Percentiles rank a stretch among this genome's conserved stretches.
phyloP scores from a whole-genome alignment of 2,113 vertebrate species.

The Lepus timidus region DNA sequence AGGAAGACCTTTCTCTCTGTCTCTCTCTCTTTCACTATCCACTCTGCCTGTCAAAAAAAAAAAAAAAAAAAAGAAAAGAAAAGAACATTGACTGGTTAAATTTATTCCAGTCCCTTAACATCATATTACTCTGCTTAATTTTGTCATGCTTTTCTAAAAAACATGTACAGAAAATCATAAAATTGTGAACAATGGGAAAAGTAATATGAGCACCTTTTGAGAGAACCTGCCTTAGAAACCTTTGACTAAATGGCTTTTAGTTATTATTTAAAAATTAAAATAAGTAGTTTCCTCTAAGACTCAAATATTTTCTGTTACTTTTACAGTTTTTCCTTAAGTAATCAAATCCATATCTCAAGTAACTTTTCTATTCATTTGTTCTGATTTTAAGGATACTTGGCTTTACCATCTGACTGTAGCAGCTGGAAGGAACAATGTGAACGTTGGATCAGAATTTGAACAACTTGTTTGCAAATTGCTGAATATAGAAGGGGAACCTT shows the following conservation, averaged over 20 bases:
- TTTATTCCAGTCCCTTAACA: slow-evolving; percentile 41
- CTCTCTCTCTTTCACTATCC: too few relatives aligned
- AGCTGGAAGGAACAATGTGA: slow-evolving; percentile 92
- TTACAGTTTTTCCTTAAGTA: not conserved
- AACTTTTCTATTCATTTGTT: slow-evolving; percentile 46
- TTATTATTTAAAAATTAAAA: slow-evolving; percentile 53
- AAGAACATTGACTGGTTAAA: not conserved
- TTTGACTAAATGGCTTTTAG: slow-evolving; percentile 12
- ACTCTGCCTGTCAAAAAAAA: too few relatives aligned
- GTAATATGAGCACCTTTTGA: not conserved
- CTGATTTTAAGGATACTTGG: slow-evolving; percentile 93
- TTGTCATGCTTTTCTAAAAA: slow-evolving; percentile 48
- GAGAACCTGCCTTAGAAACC: not conserved
- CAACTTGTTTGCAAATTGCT: slow-evolving; percentile 95
- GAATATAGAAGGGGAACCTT: slow-evolving; percentile 92
- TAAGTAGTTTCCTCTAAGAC: not conserved
- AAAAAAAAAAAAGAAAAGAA: not conserved
- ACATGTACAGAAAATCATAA: not conserved
- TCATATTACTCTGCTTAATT: slow-evolving; percentile 23
- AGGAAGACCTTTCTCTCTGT: too few relatives aligned
- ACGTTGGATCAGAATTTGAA: slow-evolving; percentile 97
- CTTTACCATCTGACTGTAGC: slow-evolving; percentile 97
- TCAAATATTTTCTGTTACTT: not conserved
- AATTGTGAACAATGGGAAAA: not conserved
- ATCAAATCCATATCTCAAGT: slow-evolving; percentile 5